A percentile compares a stretch with the other conserved stretches of the same genome.
These are phyloP conservation scores for Trematomus loennbergii DNA, from an alignment of 2,113 vertebrate species.

Conservation along the genomic window DNA sequence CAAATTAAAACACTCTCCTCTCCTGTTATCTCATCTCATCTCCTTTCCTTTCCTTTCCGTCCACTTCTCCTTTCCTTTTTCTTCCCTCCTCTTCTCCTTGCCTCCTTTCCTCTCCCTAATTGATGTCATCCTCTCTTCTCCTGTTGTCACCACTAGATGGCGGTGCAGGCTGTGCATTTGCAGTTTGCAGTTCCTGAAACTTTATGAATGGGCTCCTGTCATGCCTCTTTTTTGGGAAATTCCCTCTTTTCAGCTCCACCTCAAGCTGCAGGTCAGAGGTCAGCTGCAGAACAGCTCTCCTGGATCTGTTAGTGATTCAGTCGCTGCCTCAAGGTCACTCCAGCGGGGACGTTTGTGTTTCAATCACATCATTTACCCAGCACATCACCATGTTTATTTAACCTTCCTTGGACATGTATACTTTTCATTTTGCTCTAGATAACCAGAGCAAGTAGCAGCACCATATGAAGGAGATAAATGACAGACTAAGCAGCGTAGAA, in stretches of 20 bases:
- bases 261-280: constrained; percentile 37
- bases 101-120: neutral
- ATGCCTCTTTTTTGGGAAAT: constrained; percentile 20
- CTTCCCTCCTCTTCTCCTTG: too few relatives aligned
- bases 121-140: too few relatives aligned
- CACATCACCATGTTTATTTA: neutral
- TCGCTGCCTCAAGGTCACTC: neutral
- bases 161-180: constrained; percentile 33
- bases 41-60: too few relatives aligned
- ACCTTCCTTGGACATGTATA: neutral
- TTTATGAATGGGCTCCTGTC: constrained; percentile 45
- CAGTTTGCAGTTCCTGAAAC: neutral
- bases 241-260: constrained; percentile 13
- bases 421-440: neutral
- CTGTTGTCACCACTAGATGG: constrained; percentile 56
- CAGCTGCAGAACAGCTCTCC: constrained; percentile 1
- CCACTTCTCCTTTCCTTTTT: neutral
- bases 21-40: neutral
- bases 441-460: neutral
- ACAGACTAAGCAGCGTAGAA: neutral
- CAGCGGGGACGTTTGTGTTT: neutral
- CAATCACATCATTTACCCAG: neutral
- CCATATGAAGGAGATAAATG: neutral
- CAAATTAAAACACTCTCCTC: neutral
- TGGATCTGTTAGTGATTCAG: neutral